These are phyloP conservation scores for Syngnathus rostellatus DNA, from an alignment of 2,797 vertebrate genomes.

Conservation along the genomic window DNA sequence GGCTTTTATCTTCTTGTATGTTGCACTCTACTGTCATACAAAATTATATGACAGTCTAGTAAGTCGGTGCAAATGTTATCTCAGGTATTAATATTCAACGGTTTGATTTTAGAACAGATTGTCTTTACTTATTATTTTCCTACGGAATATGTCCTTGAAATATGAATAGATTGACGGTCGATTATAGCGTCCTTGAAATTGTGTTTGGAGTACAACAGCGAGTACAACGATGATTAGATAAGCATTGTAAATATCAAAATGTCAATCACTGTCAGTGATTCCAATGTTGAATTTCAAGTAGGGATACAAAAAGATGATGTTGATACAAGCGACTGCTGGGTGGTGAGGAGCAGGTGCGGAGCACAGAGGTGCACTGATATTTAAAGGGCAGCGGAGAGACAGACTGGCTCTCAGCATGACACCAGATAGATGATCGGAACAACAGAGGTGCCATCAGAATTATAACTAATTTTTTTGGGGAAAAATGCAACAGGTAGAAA, in stretches of 20 bases:
- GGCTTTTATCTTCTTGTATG: background rate
- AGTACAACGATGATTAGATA: background rate
- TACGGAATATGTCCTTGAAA: background rate
- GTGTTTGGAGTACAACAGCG: background rate
- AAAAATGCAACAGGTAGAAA: background rate
- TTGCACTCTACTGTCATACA: background rate
- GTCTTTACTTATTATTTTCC: background rate
- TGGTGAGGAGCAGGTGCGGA: background rate
- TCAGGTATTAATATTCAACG: no score
- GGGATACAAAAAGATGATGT: background rate
- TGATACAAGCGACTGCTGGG: background rate
- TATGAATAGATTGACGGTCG: background rate
- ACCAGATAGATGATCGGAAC: background rate
- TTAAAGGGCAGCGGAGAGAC: conserved; percentile 1
- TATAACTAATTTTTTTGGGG: background rate
- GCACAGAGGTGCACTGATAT: conserved; percentile 2
- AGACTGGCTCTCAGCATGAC: conserved; percentile 4
- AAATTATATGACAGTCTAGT: background rate
- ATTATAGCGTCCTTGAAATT: no score
- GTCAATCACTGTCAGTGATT: background rate
- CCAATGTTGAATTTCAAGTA: background rate
- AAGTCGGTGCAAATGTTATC: background rate
- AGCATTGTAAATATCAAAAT: background rate
- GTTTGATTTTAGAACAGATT: background rate
- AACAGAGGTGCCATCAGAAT: background rate